These are phyloP conservation scores for Phoeniculus purpureus DNA, from an alignment of 2,797 vertebrate genomes.

Conservation along the genomic window DNA sequence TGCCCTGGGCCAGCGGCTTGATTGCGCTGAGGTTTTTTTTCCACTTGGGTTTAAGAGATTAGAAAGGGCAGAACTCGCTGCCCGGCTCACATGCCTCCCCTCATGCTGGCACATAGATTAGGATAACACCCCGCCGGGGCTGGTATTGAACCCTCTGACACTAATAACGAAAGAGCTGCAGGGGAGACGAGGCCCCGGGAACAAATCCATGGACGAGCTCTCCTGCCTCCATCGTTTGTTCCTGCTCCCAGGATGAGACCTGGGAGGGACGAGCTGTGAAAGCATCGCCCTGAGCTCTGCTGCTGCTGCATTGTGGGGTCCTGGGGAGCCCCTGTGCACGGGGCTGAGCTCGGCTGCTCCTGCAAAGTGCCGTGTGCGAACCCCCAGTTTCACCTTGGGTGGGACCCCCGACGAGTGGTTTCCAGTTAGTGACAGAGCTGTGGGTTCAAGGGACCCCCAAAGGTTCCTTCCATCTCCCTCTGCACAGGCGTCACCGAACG, in stretches of 20 bases:
- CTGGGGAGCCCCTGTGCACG: too few relatives aligned
- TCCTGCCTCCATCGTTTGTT: neutral
- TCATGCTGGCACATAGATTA: slow-evolving; percentile 64
- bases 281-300: neutral
- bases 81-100: slow-evolving; percentile 49
- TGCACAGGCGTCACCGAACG: too few relatives aligned
- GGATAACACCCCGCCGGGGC: slow-evolving; percentile 11
- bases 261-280: neutral
- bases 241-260: neutral
- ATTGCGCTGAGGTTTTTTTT: neutral
- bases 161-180: slow-evolving; percentile 26
- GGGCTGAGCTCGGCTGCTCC: too few relatives aligned
- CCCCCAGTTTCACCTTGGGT: neutral
- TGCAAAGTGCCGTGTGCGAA: too few relatives aligned
- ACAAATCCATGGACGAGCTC: slow-evolving; percentile 2
- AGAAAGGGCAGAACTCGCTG: neutral
- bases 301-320: neutral
- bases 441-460: too few relatives aligned
- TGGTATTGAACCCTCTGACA: neutral
- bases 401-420: accelerated
- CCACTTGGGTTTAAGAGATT: slow-evolving; percentile 66
- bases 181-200: neutral
- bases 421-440: too few relatives aligned
- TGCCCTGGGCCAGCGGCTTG: neutral
- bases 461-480: too few relatives aligned